These are phyloP conservation scores for Toxotes chatareus DNA, from an alignment of 2,113 vertebrate species.

Conservation along the genomic window DNA sequence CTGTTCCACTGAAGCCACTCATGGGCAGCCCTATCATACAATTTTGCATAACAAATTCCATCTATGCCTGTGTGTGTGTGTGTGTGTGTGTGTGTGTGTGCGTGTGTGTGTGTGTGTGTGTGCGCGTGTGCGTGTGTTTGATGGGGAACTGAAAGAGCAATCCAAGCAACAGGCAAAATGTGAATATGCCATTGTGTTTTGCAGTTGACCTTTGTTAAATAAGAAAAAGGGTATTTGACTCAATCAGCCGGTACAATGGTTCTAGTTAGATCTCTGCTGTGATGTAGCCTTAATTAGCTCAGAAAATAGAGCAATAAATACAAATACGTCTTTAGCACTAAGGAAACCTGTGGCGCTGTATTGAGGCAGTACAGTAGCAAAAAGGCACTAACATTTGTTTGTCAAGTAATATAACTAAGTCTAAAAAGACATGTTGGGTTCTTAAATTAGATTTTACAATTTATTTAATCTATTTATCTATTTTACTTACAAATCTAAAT, in stretches of 20 bases:
- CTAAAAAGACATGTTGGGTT: background rate
- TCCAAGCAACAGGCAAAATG: background rate
- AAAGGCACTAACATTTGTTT: background rate
- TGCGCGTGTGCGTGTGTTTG: background rate
- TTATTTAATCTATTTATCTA: too few relatives aligned
- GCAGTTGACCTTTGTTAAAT: constrained; percentile 1
- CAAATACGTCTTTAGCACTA: background rate
- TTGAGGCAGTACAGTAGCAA: background rate
- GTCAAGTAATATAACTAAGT: background rate
- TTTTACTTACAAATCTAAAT: background rate
- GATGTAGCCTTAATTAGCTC: constrained; percentile 1
- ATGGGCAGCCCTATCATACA: background rate
- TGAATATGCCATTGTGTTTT: background rate
- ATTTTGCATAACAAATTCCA: background rate
- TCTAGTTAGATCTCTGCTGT: constrained; percentile 4
- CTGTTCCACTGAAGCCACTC: constrained; percentile 5
- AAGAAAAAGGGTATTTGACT: constrained; percentile 18
- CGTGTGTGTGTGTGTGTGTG: background rate
- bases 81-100: background rate
- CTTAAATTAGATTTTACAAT: background rate
- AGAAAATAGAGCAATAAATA: background rate
- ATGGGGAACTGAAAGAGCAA: background rate
- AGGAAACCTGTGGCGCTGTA: background rate
- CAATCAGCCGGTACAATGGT: background rate
- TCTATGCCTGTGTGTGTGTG: background rate